phyloP scores from a whole-genome alignment of 2,113 vertebrate genomes.

The Phrynosoma blainvillii region DNA sequence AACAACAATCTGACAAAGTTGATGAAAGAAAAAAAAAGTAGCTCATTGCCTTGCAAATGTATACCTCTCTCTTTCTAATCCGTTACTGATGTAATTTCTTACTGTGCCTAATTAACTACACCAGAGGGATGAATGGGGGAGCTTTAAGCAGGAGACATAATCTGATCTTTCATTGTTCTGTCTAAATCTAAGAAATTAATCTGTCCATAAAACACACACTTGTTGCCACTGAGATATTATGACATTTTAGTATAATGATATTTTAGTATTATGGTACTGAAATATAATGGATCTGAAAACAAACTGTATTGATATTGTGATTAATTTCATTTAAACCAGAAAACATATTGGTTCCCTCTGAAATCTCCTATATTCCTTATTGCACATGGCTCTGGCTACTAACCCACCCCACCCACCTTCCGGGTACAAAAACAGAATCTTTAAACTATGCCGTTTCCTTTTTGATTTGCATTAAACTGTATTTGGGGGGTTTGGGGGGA shows the following conservation, averaged over 20 bases:
- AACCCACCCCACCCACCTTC: neutral
- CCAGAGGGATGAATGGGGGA: constrained; percentile 33
- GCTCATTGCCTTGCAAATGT: constrained; percentile 69
- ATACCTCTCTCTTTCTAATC: constrained; percentile 48
- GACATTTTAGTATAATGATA: too few relatives aligned
- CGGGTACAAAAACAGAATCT: constrained; percentile 23
- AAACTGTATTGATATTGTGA: too few relatives aligned
- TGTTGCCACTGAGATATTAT: constrained; percentile 35
- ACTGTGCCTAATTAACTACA: constrained; percentile 65
- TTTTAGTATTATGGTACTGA: too few relatives aligned
- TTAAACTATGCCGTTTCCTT: constrained; percentile 31
- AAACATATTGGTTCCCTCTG: constrained; percentile 31
- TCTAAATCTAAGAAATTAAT: constrained; percentile 60
- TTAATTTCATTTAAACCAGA: constrained; percentile 4
- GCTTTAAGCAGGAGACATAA: constrained; percentile 63
- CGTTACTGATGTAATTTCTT: constrained; percentile 61
- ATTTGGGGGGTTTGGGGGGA: neutral
- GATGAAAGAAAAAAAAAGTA: constrained; percentile 25
- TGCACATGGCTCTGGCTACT: neutral
- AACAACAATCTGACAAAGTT: constrained; percentile 34
- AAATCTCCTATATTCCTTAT: constrained; percentile 36
- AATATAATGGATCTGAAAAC: too few relatives aligned
- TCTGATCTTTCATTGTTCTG: constrained; percentile 41
- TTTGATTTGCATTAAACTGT: constrained; percentile 30
- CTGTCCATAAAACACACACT: constrained; percentile 20